Evolutionary conservation across 2,797 vertebrate genomes (phyloP).

Genomic region (Channa striata): DNA sequence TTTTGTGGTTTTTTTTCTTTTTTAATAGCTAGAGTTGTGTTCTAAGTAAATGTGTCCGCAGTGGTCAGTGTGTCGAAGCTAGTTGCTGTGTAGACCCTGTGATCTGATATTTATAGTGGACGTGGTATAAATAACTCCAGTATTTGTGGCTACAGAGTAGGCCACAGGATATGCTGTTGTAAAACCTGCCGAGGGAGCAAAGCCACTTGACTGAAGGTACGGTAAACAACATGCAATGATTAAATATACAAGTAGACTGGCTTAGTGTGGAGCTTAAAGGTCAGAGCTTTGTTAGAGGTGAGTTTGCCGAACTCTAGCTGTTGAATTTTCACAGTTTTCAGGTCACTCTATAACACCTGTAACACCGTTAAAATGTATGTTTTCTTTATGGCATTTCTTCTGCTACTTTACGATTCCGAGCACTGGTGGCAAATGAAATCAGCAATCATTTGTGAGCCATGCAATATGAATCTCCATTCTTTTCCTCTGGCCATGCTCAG

Average conservation of each 20-base stretch:
- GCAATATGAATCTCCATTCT: not conserved
- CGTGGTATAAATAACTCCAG: conserved; percentile 79
- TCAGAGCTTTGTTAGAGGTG: not conserved
- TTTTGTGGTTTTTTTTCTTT: no score
- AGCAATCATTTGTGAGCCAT: not conserved
- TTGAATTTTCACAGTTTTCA: not conserved
- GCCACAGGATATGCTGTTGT: conserved; percentile 56
- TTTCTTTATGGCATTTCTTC: conserved; percentile 1
- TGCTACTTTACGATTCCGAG: not conserved
- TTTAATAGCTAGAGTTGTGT: not conserved
- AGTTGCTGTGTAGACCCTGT: conserved; percentile 62
- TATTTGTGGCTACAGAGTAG: conserved; percentile 60
- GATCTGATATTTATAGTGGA: conserved; percentile 78
- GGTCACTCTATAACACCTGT: not conserved
- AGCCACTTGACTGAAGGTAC: conserved; percentile 70
- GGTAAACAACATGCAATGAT: conserved; percentile 62
- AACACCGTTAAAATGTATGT: not conserved
- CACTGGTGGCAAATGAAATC: not conserved
- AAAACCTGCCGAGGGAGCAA: conserved; percentile 56
- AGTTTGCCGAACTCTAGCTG: not conserved
- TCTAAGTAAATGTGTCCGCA: conserved; percentile 2
- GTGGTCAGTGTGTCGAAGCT: conserved; percentile 69
- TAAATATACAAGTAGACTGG: conserved; percentile 11
- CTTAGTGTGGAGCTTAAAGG: not conserved
- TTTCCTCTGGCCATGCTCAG: conserved; percentile 8